Evolutionary conservation across 2,113 vertebrate species (phyloP).

Genomic region (Phylloscopus trochiloides): DNA sequence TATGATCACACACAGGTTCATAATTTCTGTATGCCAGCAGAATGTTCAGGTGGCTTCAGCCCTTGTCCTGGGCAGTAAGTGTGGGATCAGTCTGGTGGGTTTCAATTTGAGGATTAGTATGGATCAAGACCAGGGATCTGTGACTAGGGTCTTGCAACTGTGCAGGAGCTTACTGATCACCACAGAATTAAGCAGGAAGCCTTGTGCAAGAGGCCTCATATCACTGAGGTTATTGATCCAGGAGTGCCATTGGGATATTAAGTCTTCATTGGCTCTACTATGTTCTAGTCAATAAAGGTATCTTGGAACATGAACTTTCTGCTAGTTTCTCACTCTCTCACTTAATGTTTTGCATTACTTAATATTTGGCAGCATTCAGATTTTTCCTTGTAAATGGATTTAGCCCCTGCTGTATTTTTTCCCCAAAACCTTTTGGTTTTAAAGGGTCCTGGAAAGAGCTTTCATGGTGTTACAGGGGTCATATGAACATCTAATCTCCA

Average conservation of each 20-base stretch:
- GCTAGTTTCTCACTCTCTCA: background rate
- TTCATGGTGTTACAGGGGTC: background rate
- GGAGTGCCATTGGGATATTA: background rate
- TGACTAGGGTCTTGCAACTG: background rate
- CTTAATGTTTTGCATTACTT: background rate
- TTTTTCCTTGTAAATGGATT: background rate
- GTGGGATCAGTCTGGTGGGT: background rate
- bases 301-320: background rate
- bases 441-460: constrained; percentile 23
- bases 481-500: background rate
- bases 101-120: background rate
- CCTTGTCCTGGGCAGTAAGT: background rate
- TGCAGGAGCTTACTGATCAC: background rate
- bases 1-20: background rate
- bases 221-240: background rate
- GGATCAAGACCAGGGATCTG: background rate
- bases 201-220: background rate
- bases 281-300: background rate
- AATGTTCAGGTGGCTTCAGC: background rate
- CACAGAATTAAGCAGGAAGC: background rate
- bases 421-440: constrained; percentile 4
- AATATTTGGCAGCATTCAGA: background rate
- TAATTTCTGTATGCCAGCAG: background rate
- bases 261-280: background rate
- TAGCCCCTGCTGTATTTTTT: background rate